A percentile compares a stretch with the other conserved stretches of the same genome.
Conservation (phyloP, 2,113 vertebrate species). For the Setophaga kirtlandii region DNA sequence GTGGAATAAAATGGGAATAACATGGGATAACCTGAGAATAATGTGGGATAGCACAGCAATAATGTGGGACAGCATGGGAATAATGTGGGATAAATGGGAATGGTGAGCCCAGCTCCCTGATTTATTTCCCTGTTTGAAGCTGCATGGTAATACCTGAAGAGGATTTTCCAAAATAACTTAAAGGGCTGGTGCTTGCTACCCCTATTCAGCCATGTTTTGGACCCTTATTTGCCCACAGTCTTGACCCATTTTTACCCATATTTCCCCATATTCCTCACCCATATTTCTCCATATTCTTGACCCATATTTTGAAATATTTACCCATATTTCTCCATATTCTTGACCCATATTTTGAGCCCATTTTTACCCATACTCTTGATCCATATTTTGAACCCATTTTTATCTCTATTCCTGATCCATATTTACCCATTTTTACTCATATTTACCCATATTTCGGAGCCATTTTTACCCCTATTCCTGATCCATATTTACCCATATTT, state of each 20-base stretch:
- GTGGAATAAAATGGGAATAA: not conserved
- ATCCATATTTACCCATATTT: too few relatives aligned
- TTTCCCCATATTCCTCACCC: not conserved
- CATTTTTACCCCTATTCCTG: not conserved
- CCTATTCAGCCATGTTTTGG: not conserved
- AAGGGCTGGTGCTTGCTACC: not conserved
- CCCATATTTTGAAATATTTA: too few relatives aligned
- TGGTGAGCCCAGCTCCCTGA: not conserved
- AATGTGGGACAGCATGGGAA: not conserved
- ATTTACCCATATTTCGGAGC: not conserved
- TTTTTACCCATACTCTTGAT: not conserved
- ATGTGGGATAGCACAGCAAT: not conserved
- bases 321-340: rapidly evolving
- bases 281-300: too few relatives aligned
- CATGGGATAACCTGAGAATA: too few relatives aligned
- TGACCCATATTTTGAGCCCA: too few relatives aligned
- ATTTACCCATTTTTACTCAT: not conserved
- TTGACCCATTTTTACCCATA: not conserved
- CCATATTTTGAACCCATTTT: too few relatives aligned
- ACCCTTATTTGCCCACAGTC: not conserved
- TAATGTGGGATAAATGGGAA: not conserved
- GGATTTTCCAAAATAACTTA: not conserved
- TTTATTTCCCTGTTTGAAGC: not conserved
- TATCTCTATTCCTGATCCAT: too few relatives aligned
- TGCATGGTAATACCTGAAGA: not conserved